Conservation (phyloP, 2,888 invertebrate species). For the Camptogramma bilineatum region DNA sequence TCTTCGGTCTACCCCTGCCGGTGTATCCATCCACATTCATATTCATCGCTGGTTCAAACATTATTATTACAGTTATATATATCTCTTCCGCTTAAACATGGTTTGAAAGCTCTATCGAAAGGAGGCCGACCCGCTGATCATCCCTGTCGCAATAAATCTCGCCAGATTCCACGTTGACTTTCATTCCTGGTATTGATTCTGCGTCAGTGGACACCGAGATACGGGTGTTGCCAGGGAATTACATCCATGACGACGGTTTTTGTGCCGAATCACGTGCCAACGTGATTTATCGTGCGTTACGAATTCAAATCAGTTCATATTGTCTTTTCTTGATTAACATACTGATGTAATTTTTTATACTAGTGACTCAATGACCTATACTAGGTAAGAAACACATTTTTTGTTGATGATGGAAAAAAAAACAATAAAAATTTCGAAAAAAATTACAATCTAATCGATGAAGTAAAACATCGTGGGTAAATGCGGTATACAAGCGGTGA, state of each 20-base stretch:
- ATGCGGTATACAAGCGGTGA: too few relatives aligned
- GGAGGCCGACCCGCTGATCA: not conserved
- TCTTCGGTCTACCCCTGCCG: too few relatives aligned
- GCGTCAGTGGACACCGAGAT: conserved; percentile 26
- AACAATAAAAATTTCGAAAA: too few relatives aligned
- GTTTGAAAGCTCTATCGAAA: conserved; percentile 2
- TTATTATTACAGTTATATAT: not conserved
- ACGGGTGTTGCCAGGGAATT: conserved; percentile 17
- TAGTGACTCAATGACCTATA: too few relatives aligned
- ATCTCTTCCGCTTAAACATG: not conserved
- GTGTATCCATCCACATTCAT: too few relatives aligned
- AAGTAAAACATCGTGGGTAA: too few relatives aligned
- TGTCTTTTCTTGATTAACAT: not conserved
- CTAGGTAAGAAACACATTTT: too few relatives aligned
- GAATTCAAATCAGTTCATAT: not conserved
- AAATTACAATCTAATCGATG: too few relatives aligned
- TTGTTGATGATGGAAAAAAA: too few relatives aligned
- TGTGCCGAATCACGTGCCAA: conserved; percentile 4
- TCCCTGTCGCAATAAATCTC: conserved; percentile 30
- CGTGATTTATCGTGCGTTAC: not conserved
- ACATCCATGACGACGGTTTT: conserved; percentile 17
- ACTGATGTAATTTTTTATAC: not conserved
- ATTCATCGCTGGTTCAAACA: too few relatives aligned
- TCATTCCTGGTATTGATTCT: conserved; percentile 38
- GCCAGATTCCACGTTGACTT: conserved; percentile 29